Percentiles rank a stretch among this genome's conserved stretches.
These are phyloP conservation scores for Ptychochromis oligacanthus DNA, from an alignment of 2,113 vertebrate species.

Conservation along the genomic window DNA sequence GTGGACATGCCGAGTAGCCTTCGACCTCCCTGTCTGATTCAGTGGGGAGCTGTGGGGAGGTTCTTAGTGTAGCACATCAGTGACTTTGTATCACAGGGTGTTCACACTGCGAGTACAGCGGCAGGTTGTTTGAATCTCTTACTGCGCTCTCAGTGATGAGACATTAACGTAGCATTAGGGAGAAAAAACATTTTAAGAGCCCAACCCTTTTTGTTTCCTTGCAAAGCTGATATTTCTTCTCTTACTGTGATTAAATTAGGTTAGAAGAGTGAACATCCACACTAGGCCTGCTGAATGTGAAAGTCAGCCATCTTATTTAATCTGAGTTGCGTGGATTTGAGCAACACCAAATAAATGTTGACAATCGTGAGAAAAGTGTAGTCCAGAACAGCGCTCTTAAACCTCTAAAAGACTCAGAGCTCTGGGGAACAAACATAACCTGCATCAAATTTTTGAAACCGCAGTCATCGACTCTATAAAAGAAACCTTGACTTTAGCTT, in stretches of 20 bases:
- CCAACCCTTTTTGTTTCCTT: not conserved
- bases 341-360: not conserved
- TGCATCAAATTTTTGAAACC: not conserved
- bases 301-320: not conserved
- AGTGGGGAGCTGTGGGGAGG: constrained; percentile 27
- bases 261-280: rapidly evolving
- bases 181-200: not conserved
- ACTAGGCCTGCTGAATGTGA: not conserved
- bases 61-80: constrained; percentile 64
- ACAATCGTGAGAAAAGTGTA: not conserved
- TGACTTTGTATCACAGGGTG: constrained; percentile 4
- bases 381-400: not conserved
- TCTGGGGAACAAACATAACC: not conserved
- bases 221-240: not conserved
- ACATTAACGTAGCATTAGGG: constrained; percentile 22
- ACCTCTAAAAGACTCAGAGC: not conserved
- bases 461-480: no score
- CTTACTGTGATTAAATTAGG: not conserved
- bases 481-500: no score
- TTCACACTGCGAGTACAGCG: constrained; percentile 40
- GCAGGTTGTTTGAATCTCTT: not conserved
- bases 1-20: constrained; percentile 41
- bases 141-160: not conserved
- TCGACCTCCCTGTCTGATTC: not conserved
- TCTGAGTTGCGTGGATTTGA: not conserved